Evolutionary conservation across 2,797 vertebrate genomes (phyloP).

Genomic region (Periparus ater): DNA sequence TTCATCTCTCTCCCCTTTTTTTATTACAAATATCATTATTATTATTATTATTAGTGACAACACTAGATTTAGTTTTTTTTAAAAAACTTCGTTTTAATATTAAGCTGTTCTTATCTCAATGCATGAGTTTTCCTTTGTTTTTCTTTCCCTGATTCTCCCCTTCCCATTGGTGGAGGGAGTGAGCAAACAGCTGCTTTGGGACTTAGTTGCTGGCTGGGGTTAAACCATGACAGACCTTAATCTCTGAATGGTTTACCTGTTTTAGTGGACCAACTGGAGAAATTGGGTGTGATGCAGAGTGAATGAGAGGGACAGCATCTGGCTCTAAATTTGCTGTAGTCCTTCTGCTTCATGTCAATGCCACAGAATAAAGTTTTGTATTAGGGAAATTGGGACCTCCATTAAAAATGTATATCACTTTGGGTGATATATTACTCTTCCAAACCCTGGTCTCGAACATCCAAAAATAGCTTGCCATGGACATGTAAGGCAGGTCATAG

Average conservation of each 20-base stretch:
- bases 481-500: not conserved
- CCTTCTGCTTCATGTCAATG: conserved; percentile 10
- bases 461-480: conserved; percentile 16
- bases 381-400: conserved; percentile 20
- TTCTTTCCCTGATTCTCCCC: not conserved
- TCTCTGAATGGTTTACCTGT: not conserved
- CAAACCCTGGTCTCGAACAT: not conserved
- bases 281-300: not conserved
- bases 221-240: not conserved
- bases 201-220: not conserved
- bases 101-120: not conserved
- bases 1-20: not conserved
- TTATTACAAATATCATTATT: not conserved
- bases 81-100: not conserved
- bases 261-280: not conserved
- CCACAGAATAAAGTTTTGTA: conserved; percentile 20
- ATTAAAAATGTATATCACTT: not conserved
- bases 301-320: not conserved
- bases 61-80: rapidly evolving
- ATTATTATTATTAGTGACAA: not conserved
- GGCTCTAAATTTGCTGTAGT: not conserved
- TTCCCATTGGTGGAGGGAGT: not conserved
- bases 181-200: not conserved
- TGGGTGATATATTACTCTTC: not conserved
- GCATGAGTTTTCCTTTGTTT: not conserved